Percentiles rank a stretch among this genome's conserved stretches.
Evolutionary conservation across 2,888 invertebrate species (phyloP).

Genomic region (Flabesymbios commensalis): DNA sequence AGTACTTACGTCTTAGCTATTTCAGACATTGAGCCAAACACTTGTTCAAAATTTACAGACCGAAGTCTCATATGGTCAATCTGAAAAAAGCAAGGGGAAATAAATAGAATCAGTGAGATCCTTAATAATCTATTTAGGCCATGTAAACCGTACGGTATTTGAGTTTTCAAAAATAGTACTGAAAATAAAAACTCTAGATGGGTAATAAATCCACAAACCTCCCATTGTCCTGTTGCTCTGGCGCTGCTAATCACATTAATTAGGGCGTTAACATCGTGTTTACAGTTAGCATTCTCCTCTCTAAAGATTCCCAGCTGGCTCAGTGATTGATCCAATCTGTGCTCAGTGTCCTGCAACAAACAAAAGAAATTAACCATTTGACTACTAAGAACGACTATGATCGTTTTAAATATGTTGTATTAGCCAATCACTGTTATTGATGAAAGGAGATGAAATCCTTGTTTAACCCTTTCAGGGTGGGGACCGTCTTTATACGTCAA

Average conservation of each 20-base stretch:
- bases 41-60: conserved; percentile 51
- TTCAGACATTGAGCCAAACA: conserved; percentile 57
- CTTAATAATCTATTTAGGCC: too few relatives aligned
- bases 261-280: conserved; percentile 54
- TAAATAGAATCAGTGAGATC: too few relatives aligned
- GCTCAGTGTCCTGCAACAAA: conserved; percentile 43
- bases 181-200: too few relatives aligned
- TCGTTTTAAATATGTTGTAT: background rate
- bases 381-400: background rate
- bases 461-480: too few relatives aligned
- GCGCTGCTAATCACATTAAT: conserved; percentile 49
- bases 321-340: conserved; percentile 38
- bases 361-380: background rate
- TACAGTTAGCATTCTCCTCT: conserved; percentile 50
- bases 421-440: too few relatives aligned
- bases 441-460: too few relatives aligned
- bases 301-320: conserved; percentile 35
- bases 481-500: too few relatives aligned
- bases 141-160: too few relatives aligned
- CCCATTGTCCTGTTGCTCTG: conserved; percentile 52
- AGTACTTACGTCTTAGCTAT: too few relatives aligned
- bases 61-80: conserved; percentile 52
- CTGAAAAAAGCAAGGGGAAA: conserved; percentile 34
- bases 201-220: conserved; percentile 45
- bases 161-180: too few relatives aligned